Conservation (phyloP, 2,797 vertebrate genomes). For the Clamator glandarius region DNA sequence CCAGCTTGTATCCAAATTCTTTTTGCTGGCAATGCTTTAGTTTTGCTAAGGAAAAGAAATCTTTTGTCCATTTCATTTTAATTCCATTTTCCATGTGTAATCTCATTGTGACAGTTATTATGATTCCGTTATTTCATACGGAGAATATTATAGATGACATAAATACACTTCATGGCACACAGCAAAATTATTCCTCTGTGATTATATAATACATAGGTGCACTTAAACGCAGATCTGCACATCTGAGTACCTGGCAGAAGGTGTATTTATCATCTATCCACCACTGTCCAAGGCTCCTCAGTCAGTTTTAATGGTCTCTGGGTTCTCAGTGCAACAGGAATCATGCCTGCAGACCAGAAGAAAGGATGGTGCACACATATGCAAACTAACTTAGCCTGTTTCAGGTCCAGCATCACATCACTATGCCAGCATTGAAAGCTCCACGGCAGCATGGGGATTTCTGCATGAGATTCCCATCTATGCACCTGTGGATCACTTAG, state of each 20-base stretch:
- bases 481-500: background rate
- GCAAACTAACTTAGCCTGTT: background rate
- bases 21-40: background rate
- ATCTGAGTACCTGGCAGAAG: background rate
- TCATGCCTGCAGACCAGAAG: background rate
- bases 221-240: background rate
- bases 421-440: background rate
- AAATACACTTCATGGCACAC: background rate
- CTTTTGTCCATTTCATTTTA: background rate
- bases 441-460: background rate
- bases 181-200: background rate
- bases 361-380: background rate
- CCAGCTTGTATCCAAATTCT: background rate
- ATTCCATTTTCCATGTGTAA: background rate
- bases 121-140: background rate
- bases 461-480: background rate
- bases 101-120: background rate
- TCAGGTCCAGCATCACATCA: background rate
- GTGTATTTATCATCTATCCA: background rate
- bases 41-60: background rate
- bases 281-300: background rate
- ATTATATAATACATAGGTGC: background rate
- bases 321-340: background rate
- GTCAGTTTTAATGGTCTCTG: background rate
- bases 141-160: background rate